These are phyloP conservation scores for Todiramphus saurophagus DNA, from an alignment of 2,113 vertebrate genomes.

Conservation along the genomic window DNA sequence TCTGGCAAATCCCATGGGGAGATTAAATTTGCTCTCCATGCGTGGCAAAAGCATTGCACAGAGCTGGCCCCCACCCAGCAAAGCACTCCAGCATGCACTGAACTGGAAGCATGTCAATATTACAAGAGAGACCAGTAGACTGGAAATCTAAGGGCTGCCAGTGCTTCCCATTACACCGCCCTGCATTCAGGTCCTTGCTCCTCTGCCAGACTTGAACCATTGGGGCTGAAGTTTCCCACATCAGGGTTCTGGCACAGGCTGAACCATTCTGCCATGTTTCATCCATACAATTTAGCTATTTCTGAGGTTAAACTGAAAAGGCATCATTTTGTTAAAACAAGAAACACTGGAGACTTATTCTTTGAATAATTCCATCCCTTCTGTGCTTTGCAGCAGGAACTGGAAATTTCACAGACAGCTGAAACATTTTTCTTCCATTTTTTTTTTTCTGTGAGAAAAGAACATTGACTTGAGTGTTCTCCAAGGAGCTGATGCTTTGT, in stretches of 20 bases:
- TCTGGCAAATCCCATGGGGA: neutral
- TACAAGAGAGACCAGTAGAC: neutral
- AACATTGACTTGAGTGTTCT: neutral
- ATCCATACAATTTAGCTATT: neutral
- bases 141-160: neutral
- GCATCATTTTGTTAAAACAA: conserved; percentile 3
- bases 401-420: neutral
- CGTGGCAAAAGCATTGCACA: neutral
- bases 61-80: neutral
- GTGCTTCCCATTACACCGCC: neutral
- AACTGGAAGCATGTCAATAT: neutral
- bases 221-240: neutral
- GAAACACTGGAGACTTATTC: neutral
- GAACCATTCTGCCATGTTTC: neutral
- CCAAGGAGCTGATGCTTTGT: neutral
- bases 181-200: neutral
- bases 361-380: neutral
- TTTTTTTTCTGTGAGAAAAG: neutral
- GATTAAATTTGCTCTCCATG: neutral
- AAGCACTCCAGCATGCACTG: neutral
- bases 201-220: neutral
- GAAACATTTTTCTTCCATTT: neutral
- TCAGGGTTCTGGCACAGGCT: neutral
- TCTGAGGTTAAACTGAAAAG: neutral
- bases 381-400: neutral